phyloP scores from a whole-genome alignment of 2,888 invertebrate genomes.

The Drosophila prostipennis region DNA sequence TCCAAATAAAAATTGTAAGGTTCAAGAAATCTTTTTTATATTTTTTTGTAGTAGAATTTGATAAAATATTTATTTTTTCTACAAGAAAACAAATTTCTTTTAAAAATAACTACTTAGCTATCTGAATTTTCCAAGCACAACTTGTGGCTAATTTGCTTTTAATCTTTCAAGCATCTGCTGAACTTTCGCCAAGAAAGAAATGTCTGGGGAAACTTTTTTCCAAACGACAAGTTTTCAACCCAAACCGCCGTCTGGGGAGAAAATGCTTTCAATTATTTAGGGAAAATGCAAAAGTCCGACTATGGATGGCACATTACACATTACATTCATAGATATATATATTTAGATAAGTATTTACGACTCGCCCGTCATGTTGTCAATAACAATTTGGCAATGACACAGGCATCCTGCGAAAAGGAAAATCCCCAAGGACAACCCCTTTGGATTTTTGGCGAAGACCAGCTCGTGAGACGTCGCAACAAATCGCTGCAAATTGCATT shows the following conservation, averaged over 20 bases:
- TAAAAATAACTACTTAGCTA: not conserved
- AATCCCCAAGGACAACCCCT: conserved; percentile 8
- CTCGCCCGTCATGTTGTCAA: conserved; percentile 69
- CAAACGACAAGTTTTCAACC: conserved; percentile 42
- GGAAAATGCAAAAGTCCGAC: conserved; percentile 50
- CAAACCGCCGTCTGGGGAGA: conserved; percentile 51
- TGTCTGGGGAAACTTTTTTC: conserved; percentile 22
- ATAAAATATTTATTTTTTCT: too few species aligned
- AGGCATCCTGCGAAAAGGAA: conserved; percentile 40
- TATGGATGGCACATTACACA: conserved; percentile 33
- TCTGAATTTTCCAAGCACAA: conserved; percentile 7
- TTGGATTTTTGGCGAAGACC: conserved; percentile 9
- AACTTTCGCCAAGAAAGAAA: conserved; percentile 24
- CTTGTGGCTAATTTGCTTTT: conserved; percentile 34
- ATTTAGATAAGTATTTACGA: conserved; percentile 69
- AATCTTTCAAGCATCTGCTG: conserved; percentile 30
- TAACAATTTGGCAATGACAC: conserved; percentile 73
- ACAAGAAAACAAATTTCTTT: not conserved
- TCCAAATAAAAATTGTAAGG: not conserved
- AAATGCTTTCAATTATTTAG: conserved; percentile 76
- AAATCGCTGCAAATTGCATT: conserved; percentile 79
- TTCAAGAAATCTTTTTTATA: not conserved
- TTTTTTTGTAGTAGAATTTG: too few species aligned
- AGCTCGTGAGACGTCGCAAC: conserved; percentile 59
- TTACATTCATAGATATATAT: conserved; percentile 45